Percentiles rank a stretch among this genome's conserved stretches.
These are phyloP conservation scores for Laupala kohalensis DNA, from an alignment of 1,140 invertebrate species.

Conservation along the genomic window DNA sequence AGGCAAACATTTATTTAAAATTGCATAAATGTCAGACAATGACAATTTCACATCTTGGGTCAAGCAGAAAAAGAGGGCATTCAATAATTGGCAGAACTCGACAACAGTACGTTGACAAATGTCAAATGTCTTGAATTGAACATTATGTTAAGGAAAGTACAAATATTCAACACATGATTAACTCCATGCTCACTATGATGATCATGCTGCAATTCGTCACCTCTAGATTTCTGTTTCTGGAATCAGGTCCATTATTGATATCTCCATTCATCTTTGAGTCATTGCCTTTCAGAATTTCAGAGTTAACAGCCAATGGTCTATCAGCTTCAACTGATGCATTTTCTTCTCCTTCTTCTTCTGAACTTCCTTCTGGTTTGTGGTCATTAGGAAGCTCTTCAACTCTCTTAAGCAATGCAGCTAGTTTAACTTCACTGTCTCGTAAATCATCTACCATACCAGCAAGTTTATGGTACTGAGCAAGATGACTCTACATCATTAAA, in stretches of 20 bases:
- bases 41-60: too few species aligned
- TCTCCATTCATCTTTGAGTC: not conserved
- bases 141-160: too few species aligned
- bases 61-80: too few species aligned
- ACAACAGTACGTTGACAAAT: too few species aligned
- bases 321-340: not conserved
- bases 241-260: not conserved
- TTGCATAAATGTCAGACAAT: too few species aligned
- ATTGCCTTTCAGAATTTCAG: not conserved
- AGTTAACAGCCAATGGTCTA: not conserved
- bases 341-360: not conserved
- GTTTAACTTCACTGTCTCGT: slow-evolving; percentile 30
- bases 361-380: not conserved
- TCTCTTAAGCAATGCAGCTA: slow-evolving; percentile 22
- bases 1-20: too few species aligned
- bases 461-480: slow-evolving; percentile 10
- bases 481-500: slow-evolving; percentile 2
- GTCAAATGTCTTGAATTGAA: too few species aligned
- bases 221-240: not conserved
- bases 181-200: too few species aligned
- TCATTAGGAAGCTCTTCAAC: not conserved
- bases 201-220: not conserved
- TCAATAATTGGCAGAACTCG: too few species aligned
- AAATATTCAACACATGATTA: too few species aligned
- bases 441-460: slow-evolving; percentile 31